These are phyloP conservation scores for Amia ocellicauda DNA, from an alignment of 2,113 vertebrate species.

Conservation along the genomic window DNA sequence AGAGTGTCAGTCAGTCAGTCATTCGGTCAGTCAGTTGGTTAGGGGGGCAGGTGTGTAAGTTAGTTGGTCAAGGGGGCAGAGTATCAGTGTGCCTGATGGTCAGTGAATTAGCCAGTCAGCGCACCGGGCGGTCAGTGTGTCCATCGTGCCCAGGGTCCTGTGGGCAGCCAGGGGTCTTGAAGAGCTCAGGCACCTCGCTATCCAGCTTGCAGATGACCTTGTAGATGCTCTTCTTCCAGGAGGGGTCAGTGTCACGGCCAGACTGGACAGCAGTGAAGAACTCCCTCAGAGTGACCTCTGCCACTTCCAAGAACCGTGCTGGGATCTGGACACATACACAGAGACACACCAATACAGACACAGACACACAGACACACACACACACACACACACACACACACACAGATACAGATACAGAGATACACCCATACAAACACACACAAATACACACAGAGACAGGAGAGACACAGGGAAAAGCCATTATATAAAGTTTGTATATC, in stretches of 20 bases:
- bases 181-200: slow-evolving; percentile 94
- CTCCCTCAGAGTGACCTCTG: slow-evolving; percentile 96
- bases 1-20: too few species aligned
- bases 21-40: too few species aligned
- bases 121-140: too few species aligned
- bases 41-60: too few species aligned
- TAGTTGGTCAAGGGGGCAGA: too few species aligned
- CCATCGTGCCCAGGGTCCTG: slow-evolving; percentile 56
- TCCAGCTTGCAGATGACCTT: slow-evolving; percentile 99
- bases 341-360: background rate
- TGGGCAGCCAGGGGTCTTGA: slow-evolving; percentile 96
- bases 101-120: too few species aligned
- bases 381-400: background rate
- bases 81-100: too few species aligned
- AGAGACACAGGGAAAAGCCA: too few species aligned
- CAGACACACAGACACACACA: background rate
- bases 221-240: slow-evolving; percentile 99
- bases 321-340: slow-evolving; percentile 77
- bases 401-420: background rate
- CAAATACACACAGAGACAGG: slow-evolving; percentile 1
- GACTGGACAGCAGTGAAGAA: slow-evolving; percentile 97
- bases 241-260: slow-evolving; percentile 97
- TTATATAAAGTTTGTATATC: too few species aligned
- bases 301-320: slow-evolving; percentile 95
- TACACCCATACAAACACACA: slow-evolving; percentile 4